phyloP scores from a whole-genome alignment of 1,140 invertebrate species.

The Tetragnatha versicolor region DNA sequence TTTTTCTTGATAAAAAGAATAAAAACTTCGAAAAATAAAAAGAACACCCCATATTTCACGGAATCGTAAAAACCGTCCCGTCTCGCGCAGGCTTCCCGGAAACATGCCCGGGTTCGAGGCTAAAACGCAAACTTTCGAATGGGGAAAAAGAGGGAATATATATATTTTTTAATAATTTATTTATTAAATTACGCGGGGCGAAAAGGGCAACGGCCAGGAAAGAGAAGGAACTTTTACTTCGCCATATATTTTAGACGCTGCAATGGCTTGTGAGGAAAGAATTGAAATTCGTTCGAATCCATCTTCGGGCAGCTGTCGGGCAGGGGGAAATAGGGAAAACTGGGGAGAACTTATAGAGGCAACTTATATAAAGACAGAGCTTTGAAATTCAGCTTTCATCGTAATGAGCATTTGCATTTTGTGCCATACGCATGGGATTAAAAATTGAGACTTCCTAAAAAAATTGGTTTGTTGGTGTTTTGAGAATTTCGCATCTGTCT shows the following conservation, averaged over 20 bases:
- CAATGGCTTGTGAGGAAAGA: background rate
- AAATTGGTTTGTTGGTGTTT: too few relatives aligned
- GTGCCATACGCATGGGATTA: too few relatives aligned
- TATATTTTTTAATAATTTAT: conserved; percentile 24
- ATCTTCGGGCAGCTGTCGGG: conserved; percentile 8
- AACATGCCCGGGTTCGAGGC: background rate
- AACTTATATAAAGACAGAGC: too few relatives aligned
- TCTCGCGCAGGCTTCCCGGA: background rate
- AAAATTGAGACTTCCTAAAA: too few relatives aligned
- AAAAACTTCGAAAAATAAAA: conserved; percentile 4
- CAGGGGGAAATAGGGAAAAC: background rate
- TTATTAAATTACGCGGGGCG: conserved; percentile 16
- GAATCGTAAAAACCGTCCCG: background rate
- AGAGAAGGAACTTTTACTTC: background rate
- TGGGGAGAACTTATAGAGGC: too few relatives aligned
- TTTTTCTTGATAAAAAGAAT: background rate
- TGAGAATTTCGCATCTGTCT: too few relatives aligned
- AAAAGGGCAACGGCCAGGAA: too few relatives aligned
- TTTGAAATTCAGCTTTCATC: too few relatives aligned
- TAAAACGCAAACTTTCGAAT: too few relatives aligned
- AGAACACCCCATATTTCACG: background rate
- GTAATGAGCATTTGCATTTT: too few relatives aligned
- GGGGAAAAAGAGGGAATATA: too few relatives aligned
- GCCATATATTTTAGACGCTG: background rate
- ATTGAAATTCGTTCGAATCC: conserved; percentile 24